phyloP scores from a whole-genome alignment of 2,113 vertebrate genomes.

The Psilopsiagon aymara region DNA sequence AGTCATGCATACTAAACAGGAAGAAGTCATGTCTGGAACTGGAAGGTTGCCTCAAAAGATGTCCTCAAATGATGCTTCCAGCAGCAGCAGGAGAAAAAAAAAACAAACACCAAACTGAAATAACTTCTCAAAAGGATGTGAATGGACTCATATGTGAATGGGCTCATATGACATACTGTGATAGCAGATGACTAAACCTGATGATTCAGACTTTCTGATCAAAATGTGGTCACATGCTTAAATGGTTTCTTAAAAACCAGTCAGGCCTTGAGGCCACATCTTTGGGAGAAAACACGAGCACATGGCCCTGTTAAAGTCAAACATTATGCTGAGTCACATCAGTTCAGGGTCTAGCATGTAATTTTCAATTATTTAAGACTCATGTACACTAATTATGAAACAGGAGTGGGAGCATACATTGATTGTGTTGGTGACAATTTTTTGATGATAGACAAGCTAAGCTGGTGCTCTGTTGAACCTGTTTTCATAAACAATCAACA shows the following conservation, averaged over 20 bases:
- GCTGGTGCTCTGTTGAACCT: not conserved
- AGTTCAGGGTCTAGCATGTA: not conserved
- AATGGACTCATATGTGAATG: not conserved
- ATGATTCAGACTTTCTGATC: not conserved
- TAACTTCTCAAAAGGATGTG: not conserved
- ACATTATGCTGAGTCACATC: not conserved
- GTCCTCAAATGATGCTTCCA: not conserved
- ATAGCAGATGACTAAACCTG: not conserved
- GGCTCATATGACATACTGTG: not conserved
- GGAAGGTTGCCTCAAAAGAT: not conserved
- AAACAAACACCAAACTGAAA: rapidly evolving
- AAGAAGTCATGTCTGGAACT: not conserved
- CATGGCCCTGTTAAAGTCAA: not conserved
- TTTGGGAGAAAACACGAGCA: not conserved
- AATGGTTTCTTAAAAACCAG: not conserved
- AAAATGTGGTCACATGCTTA: not conserved
- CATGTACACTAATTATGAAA: not conserved
- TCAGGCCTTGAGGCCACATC: not conserved
- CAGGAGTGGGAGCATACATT: not conserved
- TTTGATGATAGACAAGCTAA: not conserved
- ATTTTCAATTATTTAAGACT: not conserved
- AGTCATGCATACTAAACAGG: not conserved
- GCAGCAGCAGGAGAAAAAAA: not conserved
- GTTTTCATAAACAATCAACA: not conserved
- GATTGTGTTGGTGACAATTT: not conserved